These are phyloP conservation scores for Drosophila rubida DNA, from an alignment of 2,888 invertebrate species.

Conservation along the genomic window DNA sequence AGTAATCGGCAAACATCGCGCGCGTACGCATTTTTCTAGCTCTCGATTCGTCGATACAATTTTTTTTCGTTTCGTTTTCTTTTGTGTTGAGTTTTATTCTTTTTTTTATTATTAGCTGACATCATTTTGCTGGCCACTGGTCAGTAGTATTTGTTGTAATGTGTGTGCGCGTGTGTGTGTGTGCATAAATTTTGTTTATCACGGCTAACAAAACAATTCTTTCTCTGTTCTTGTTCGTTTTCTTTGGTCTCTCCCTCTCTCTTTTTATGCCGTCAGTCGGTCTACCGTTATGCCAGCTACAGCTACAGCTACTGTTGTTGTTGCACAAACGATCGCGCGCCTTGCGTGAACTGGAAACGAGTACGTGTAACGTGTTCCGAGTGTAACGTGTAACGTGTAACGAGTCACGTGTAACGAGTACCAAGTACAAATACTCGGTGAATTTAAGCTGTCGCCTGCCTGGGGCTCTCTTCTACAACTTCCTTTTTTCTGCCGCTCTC, in stretches of 20 bases:
- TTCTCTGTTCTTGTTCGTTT: conserved; percentile 22
- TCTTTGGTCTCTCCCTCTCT: conserved; percentile 2
- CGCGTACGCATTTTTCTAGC: conserved; percentile 74
- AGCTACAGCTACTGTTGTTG: conserved; percentile 25
- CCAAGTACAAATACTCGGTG: conserved; percentile 31
- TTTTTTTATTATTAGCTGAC: conserved; percentile 57
- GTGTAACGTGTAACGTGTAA: conserved; percentile 32
- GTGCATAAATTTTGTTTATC: conserved; percentile 43
- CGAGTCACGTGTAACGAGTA: conserved; percentile 45
- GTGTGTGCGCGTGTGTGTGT: conserved; percentile 22
- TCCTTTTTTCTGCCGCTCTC: conserved; percentile 28
- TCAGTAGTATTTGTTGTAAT: conserved; percentile 18
- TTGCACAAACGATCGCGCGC: conserved; percentile 51
- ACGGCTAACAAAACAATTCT: conserved; percentile 44
- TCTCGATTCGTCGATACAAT: conserved; percentile 32
- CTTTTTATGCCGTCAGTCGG: conserved; percentile 33
- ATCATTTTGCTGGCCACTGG: conserved; percentile 52
- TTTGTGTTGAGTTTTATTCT: conserved; percentile 2
- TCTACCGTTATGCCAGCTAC: conserved; percentile 56
- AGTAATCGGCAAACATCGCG: conserved; percentile 71
- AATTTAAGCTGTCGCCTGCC: conserved; percentile 22
- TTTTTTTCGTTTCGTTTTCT: conserved; percentile 25
- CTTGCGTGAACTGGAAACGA: conserved; percentile 41
- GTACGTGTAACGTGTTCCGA: conserved; percentile 40
- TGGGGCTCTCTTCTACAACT: conserved; percentile 32